Base-by-base conservation (phyloP, 2,888 invertebrate species). In the Brassicogethes aeneus region DNA sequence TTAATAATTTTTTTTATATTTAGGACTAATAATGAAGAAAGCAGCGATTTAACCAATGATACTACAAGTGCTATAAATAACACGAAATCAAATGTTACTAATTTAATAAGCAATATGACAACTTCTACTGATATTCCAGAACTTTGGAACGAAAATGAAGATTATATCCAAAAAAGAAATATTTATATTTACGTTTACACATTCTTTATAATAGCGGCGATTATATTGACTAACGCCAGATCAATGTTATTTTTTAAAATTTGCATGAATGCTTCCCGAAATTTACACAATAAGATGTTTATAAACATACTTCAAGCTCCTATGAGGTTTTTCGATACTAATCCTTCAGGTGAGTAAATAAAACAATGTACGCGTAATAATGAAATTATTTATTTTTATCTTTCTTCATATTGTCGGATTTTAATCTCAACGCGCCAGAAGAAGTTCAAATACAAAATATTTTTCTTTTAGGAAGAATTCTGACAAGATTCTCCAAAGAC, bases 401-500 rank as follows among this genome's bases (percentile, higher is more conserved):
- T n/a, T n/a, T n/a, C n/a, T n/a, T n/a, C n/a, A n/a, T n/a, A n/a
- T n/a, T n/a, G n/a, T n/a, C n/a, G n/a, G n/a, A n/a, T n/a, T n/a
- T n/a, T n/a, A n/a, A n/a, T n/a, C n/a, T n/a, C n/a, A n/a, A n/a
- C n/a, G n/a, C n/a, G n/a, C n/a, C n/a, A n/a, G n/a, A n/a, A n/a
- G n/a, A n/a, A n/a, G n/a, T n/a, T n/a, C n/a, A n/a, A n/a, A n/a
- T n/a, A n/a, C n/a, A n/a, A n/a, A 12, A 13, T 32, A 17, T 35
- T 8, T 15, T 14, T n/a, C 32, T 46, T 42, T 34, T 15, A 79
- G 87, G 89, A 17, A 76, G 86, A 13, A 82, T 90, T 51, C 72
- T 90, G 39, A 89, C 89, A 66, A 70, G 89, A 39, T 90, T 90
- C 66, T 85, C 89, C 0, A 89, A 89, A 61, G 90, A 90, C 59